Conservation (phyloP, 2,113 vertebrate genomes). For the Taxidea taxus region DNA sequence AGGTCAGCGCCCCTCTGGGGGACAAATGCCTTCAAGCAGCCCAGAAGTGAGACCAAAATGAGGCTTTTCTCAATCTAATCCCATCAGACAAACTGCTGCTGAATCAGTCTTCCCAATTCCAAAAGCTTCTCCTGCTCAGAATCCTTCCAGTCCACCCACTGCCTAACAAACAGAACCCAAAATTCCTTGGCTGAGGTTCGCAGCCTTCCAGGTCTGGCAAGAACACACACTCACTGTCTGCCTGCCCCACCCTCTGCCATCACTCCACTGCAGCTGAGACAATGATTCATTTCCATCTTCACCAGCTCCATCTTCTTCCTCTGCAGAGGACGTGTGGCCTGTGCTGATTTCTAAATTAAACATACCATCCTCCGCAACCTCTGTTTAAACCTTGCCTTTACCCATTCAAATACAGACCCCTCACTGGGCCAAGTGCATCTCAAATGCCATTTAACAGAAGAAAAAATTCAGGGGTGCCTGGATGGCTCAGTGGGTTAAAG, state of each 20-base stretch:
- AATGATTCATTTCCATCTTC: background rate
- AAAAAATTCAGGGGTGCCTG: background rate
- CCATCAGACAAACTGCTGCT: background rate
- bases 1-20: fast-evolving
- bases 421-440: background rate
- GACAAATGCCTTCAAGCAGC: background rate
- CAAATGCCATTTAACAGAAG: background rate
- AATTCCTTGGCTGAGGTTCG: background rate
- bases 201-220: background rate
- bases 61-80: background rate
- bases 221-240: background rate
- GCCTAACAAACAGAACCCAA: background rate
- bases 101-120: background rate
- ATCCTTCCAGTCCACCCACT: background rate
- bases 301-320: background rate
- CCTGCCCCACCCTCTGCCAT: background rate
- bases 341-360: background rate
- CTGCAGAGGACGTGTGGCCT: background rate
- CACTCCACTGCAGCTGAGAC: background rate
- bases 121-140: background rate
- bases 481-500: no score
- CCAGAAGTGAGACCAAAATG: background rate
- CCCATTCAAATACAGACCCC: background rate
- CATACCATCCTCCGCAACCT: background rate
- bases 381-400: background rate